Evolutionary conservation across 92 coral and sea anemone species (phyloP), one percentile per base, ranked within the genome.

Genomic region (Desmophyllum pertusum): DNA sequence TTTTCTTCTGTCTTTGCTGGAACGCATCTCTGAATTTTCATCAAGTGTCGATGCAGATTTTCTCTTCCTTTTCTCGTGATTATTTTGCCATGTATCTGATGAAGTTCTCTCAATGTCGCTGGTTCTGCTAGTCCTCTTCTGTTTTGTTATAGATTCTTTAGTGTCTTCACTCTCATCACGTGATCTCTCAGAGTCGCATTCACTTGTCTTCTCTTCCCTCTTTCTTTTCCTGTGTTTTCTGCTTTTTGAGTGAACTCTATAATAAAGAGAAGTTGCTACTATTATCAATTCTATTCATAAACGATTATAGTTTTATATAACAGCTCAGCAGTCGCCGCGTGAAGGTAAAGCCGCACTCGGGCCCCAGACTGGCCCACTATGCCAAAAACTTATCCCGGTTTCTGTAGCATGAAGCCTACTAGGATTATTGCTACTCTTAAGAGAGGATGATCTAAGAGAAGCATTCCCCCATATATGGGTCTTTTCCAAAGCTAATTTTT

Each of bases 1-100:
- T 50, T 74, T 50, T 29, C 40, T 74, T 45, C 59, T 74, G 40
- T 74, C 41, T 18, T 46, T 25, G 0, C 33, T 46, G 35, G 25
- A 14, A 37, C 45, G 21, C 10, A 0, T 67, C 29, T 23, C 14
- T 19, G 42, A 37, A 67, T 67, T 17, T 50, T 73, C 59, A 15
- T 30, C 81, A n/a, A n/a, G n/a, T 23, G 42, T 46, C 48, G 41
- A 36, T 45, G 48, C 10, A 18, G 10, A 29, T 40, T 64, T 63
- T 18, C 61, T 65, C 75, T 76, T 75, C 75, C 38, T 76, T 57
- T 75, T 84, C n/a, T n/a, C n/a, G 21, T 10, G 36, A 42, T 30
- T 4, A 23, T 45, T 50, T 51, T 78, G 19, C 33, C 27, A 10
- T 61, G 23, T 35, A 31, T 62, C 46, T 33, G 70, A 36, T 37